Base-by-base conservation (phyloP, 2,113 vertebrate genomes). In the Myiozetetes cayanensis region DNA sequence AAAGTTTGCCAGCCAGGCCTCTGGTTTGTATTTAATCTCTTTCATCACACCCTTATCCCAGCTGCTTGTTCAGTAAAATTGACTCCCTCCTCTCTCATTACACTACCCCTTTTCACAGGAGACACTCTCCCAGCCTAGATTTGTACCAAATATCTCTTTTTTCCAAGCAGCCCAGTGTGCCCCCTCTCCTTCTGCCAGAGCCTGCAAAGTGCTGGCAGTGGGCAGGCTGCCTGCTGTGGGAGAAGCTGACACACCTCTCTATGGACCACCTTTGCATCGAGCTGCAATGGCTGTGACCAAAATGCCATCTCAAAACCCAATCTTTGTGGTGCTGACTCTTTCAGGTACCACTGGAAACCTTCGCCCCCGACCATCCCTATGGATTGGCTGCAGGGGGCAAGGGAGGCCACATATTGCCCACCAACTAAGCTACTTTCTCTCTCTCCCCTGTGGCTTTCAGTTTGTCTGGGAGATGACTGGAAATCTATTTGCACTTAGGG, bases 21-120 rank as follows among this genome's bases (percentile, higher is more conserved):
- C 94, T 92, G 85, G 62, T 89, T 84, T 87, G 78, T 74, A 85
- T 96, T 94, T 79, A 72, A 25, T 52, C 24, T 89, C 70, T 87
- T 95, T 85, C 85, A 94, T 87, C 71, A 73, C 71, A 76, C 17
- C 56, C 74, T 82, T 93, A 39, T 89, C 28, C n/a, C n/a, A 95
- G 91, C 76, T 89, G 79, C 59, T 77, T 58, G 37, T 78, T 84
- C 81, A 81, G 70, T 75, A 78, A 44, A 85, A 94, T 87, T 49
- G 49, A 55, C 58, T 67, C 44, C 49, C 41, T 90, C 44, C 18
- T 87, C 59, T 61, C 70, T 61, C 66, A 18, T 55, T 85, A 71
- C 52, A 28, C 19, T 50, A 24, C 44, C 19, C 8, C 0, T 44
- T 94, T 89, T 37, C 59, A 74, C 37, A 43, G 31, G 31, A 67